Evolutionary conservation across 2,113 vertebrate genomes (phyloP).

Genomic region (Poecilia latipinna): DNA sequence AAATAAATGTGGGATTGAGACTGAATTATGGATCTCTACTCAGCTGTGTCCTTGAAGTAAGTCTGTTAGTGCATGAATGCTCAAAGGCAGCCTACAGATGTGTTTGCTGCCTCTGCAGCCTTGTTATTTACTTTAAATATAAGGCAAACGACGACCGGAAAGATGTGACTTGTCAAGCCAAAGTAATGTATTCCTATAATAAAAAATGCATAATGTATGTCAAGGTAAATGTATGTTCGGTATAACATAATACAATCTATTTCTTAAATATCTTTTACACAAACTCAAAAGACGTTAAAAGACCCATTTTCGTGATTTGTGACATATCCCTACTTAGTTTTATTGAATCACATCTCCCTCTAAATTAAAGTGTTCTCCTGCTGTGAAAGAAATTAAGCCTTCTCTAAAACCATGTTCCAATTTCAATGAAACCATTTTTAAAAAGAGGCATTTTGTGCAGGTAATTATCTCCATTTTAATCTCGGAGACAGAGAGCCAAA

Average conservation of each 20-base stretch:
- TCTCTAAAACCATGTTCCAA: constrained; percentile 12
- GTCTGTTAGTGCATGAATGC: background rate
- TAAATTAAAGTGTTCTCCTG: constrained; percentile 30
- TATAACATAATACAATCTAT: background rate
- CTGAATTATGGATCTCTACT: constrained; percentile 17
- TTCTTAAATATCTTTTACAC: background rate
- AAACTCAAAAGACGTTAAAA: background rate
- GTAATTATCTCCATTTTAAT: constrained; percentile 7
- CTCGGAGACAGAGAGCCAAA: constrained; percentile 9
- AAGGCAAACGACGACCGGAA: background rate
- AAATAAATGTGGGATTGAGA: constrained; percentile 1
- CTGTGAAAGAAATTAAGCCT: constrained; percentile 43
- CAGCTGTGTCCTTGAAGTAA: constrained; percentile 38
- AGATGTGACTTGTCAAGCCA: background rate
- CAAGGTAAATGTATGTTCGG: background rate
- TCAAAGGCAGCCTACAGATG: constrained; percentile 9
- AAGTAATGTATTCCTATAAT: background rate
- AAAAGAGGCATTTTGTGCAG: constrained; percentile 8
- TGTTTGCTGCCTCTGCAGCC: constrained; percentile 3
- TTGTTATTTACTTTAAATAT: constrained; percentile 4
- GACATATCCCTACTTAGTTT: background rate
- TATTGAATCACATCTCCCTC: constrained; percentile 19
- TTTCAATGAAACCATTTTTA: constrained; percentile 28
- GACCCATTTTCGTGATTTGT: background rate
- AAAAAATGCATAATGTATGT: background rate